These are phyloP conservation scores for Sebastes oblongus DNA, from an alignment of 2,797 vertebrate genomes.

Conservation along the genomic window DNA sequence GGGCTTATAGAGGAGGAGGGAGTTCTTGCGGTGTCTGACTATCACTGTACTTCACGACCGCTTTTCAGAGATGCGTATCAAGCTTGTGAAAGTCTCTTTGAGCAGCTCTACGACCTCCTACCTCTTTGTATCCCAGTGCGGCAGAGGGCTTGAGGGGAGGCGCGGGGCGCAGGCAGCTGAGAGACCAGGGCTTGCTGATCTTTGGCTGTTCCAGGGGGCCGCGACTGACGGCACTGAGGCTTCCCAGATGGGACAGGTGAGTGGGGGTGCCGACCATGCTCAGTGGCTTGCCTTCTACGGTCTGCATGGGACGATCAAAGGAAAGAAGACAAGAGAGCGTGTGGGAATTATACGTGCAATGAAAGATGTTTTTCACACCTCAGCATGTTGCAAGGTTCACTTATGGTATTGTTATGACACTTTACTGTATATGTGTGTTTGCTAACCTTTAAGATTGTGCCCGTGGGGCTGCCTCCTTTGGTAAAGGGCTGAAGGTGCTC, in stretches of 20 bases:
- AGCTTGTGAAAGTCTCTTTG: conserved; percentile 16
- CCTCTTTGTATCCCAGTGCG: conserved; percentile 98
- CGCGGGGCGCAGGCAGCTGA: conserved; percentile 96
- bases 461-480: conserved; percentile 87
- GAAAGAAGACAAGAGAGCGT: neutral
- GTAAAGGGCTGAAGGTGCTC: conserved; percentile 90
- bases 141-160: conserved; percentile 96
- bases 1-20: conserved; percentile 3
- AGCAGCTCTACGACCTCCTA: conserved; percentile 67
- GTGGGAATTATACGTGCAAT: neutral
- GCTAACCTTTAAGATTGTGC: conserved; percentile 84
- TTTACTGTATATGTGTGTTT: neutral
- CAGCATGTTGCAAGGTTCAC: neutral
- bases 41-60: neutral
- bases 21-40: conserved; percentile 13
- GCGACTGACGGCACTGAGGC: conserved; percentile 84
- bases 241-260: conserved; percentile 82
- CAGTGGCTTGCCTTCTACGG: conserved; percentile 69
- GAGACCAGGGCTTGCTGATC: conserved; percentile 94
- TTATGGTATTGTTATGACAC: conserved; percentile 37
- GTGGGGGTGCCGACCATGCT: conserved; percentile 70
- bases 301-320: conserved; percentile 45
- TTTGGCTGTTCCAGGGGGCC: conserved; percentile 94
- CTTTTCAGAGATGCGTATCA: neutral
- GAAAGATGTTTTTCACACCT: conserved; percentile 43